Evolutionary conservation across 2,888 invertebrate species (phyloP).

Genomic region (Philereme transversata): DNA sequence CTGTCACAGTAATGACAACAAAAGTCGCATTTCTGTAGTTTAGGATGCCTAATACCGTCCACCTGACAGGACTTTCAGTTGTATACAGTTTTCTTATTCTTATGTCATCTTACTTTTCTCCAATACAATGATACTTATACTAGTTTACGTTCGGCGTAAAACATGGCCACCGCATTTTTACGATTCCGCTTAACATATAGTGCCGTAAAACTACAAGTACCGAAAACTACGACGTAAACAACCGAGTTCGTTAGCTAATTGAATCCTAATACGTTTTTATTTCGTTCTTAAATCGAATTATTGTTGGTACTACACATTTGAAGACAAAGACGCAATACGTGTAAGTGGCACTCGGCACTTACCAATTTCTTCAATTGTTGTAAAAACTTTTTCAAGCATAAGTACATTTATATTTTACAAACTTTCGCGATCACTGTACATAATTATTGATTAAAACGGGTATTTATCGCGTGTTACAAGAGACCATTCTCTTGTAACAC

Average conservation of each 20-base stretch:
- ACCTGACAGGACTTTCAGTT: slow-evolving; percentile 17
- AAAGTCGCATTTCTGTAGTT: not conserved
- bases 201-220: slow-evolving; percentile 69
- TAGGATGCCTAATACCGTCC: slow-evolving; percentile 1
- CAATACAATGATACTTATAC: slow-evolving; percentile 61
- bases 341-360: slow-evolving; percentile 1
- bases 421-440: no score
- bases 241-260: slow-evolving; percentile 73
- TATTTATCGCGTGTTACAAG: no score
- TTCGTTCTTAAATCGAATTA: slow-evolving; percentile 50
- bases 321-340: slow-evolving; percentile 10
- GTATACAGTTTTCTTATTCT: slow-evolving; percentile 60
- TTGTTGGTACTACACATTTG: slow-evolving; percentile 36
- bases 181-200: slow-evolving; percentile 76
- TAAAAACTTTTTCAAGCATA: no score
- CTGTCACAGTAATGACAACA: slow-evolving; percentile 1
- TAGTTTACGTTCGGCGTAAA: slow-evolving; percentile 73
- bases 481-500: no score
- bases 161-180: slow-evolving; percentile 72
- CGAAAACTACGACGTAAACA: slow-evolving; percentile 65
- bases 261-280: slow-evolving; percentile 60
- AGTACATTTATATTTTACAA: no score
- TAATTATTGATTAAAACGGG: no score
- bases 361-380: no score
- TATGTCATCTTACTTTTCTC: slow-evolving; percentile 57